A percentile compares a stretch with the other conserved stretches of the same genome.
Evolutionary conservation across 2,888 invertebrate genomes (phyloP).

Genomic region (Sialis fuliginosa): DNA sequence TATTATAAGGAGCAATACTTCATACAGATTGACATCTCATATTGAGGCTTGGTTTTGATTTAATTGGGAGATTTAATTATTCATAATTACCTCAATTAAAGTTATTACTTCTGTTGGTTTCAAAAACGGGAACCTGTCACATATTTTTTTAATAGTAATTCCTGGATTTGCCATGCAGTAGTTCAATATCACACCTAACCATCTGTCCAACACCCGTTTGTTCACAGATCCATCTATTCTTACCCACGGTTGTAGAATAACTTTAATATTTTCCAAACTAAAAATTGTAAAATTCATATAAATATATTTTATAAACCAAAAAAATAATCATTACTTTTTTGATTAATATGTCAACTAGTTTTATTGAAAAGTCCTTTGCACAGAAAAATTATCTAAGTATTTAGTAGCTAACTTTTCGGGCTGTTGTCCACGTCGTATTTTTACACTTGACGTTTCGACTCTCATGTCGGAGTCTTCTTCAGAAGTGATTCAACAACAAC

Average conservation of each 20-base stretch:
- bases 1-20: not conserved
- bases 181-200: conserved; percentile 46
- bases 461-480: too few species aligned
- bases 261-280: not conserved
- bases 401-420: too few species aligned
- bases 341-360: too few species aligned
- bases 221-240: conserved; percentile 56
- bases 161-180: conserved; percentile 46
- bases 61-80: conserved; percentile 5
- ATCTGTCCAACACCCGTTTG: conserved; percentile 43
- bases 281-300: too few species aligned
- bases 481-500: too few species aligned
- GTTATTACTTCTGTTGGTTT: conserved; percentile 45
- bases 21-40: conserved; percentile 4
- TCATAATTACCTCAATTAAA: conserved; percentile 35
- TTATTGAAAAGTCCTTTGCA: too few species aligned
- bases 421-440: too few species aligned
- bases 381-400: too few species aligned
- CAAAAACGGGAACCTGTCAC: conserved; percentile 41
- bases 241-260: conserved; percentile 46
- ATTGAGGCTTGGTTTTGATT: not conserved
- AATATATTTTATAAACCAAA: too few species aligned
- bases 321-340: too few species aligned
- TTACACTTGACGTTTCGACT: too few species aligned
- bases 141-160: conserved; percentile 31